A percentile compares a stretch with the other conserved stretches of the same genome.
phyloP scores from a whole-genome alignment of 2,888 invertebrate genomes.

The Tetrapedia diversipes region DNA sequence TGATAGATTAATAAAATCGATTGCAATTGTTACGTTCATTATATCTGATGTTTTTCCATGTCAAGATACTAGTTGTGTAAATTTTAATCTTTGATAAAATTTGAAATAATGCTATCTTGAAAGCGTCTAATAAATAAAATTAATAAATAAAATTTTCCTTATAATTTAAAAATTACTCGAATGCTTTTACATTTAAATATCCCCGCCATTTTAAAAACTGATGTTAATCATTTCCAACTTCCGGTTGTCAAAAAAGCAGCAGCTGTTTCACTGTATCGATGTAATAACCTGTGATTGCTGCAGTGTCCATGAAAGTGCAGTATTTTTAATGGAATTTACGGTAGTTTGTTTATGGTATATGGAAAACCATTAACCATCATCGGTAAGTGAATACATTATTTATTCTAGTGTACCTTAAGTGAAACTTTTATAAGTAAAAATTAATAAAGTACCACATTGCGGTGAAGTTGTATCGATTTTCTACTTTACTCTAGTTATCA shows the following conservation, averaged over 20 bases:
- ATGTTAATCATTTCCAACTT: slow-evolving; percentile 28
- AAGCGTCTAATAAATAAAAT: neutral
- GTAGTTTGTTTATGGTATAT: slow-evolving; percentile 18
- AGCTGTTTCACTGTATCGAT: slow-evolving; percentile 49
- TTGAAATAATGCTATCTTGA: no score
- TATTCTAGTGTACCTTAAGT: neutral
- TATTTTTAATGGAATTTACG: slow-evolving; percentile 1
- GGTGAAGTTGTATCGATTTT: slow-evolving; percentile 63
- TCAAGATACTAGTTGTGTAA: neutral
- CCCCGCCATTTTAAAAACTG: slow-evolving; percentile 30
- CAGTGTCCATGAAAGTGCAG: slow-evolving; percentile 24
- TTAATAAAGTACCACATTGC: slow-evolving; percentile 50
- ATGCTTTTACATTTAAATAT: slow-evolving; percentile 3
- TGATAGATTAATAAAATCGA: neutral
- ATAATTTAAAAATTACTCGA: neutral
- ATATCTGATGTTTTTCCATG: neutral
- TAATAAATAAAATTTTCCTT: neutral
- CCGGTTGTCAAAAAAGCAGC: slow-evolving; percentile 59
- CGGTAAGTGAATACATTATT: slow-evolving; percentile 35
- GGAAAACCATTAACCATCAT: slow-evolving; percentile 7
- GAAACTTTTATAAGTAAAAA: slow-evolving; percentile 9
- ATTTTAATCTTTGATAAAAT: neutral
- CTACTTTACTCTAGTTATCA: slow-evolving; percentile 46
- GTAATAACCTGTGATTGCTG: slow-evolving; percentile 41
- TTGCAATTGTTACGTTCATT: neutral